A percentile compares a stretch with the other conserved stretches of the same genome.
Evolutionary conservation across 2,797 vertebrate genomes (phyloP).

Genomic region (Hylomyscus alleni): DNA sequence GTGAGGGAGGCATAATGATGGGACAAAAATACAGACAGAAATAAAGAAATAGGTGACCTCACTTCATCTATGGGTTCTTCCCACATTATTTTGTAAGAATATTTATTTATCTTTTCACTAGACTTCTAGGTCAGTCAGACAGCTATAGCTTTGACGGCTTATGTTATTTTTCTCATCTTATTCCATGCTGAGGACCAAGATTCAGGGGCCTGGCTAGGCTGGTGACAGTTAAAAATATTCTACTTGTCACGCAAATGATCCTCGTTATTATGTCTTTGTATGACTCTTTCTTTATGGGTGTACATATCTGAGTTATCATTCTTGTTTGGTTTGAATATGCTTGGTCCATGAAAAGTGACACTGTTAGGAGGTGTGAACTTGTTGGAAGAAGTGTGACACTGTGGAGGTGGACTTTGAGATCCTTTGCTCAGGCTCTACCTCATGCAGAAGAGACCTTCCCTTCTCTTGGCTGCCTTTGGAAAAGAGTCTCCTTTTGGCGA

Average conservation of each 20-base stretch:
- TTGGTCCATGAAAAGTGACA: background rate
- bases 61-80: background rate
- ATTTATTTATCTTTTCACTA: background rate
- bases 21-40: constrained; percentile 7
- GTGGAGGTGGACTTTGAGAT: background rate
- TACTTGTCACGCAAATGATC: background rate
- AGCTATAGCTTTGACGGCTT: background rate
- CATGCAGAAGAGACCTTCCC: background rate
- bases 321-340: background rate
- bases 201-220: background rate
- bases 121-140: background rate
- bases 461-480: background rate
- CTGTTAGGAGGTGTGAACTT: background rate
- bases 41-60: background rate
- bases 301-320: background rate
- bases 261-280: background rate
- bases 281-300: background rate
- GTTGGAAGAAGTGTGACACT: background rate
- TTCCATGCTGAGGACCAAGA: background rate
- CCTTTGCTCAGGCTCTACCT: background rate
- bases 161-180: background rate
- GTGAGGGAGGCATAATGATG: background rate
- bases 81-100: background rate
- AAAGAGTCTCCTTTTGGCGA: background rate
- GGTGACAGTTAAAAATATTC: background rate